Evolutionary conservation across 1,140 invertebrate genomes (phyloP).

Genomic region (Antheraea pernyi): DNA sequence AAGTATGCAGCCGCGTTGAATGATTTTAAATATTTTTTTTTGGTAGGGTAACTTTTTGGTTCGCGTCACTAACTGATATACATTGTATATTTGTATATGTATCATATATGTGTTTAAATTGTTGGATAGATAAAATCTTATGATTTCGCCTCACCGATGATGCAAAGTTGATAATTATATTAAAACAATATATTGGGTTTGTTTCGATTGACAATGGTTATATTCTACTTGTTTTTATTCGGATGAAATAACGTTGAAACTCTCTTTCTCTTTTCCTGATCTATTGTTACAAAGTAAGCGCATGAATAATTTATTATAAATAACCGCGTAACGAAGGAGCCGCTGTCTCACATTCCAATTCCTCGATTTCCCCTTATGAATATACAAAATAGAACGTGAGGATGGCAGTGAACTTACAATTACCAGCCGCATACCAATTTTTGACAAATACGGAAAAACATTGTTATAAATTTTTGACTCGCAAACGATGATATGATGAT

Average conservation of each 20-base stretch:
- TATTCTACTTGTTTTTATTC: background rate
- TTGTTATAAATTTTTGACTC: background rate
- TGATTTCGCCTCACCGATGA: too few relatives aligned
- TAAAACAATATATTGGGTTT: background rate
- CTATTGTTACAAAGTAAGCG: background rate
- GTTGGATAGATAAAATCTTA: too few relatives aligned
- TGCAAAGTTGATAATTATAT: too few relatives aligned
- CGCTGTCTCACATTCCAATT: background rate
- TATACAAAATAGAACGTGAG: background rate
- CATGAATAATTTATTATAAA: constrained; percentile 5
- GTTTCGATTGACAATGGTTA: background rate
- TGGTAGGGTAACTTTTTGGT: too few relatives aligned
- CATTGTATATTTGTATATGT: too few relatives aligned
- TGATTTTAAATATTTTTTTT: too few relatives aligned
- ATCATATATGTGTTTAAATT: too few relatives aligned
- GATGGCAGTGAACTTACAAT: background rate
- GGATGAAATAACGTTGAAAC: background rate
- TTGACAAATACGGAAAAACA: background rate
- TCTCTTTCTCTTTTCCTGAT: background rate
- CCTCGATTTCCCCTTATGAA: background rate
- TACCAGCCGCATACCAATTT: background rate
- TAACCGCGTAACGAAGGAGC: background rate
- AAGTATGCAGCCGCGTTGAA: too few relatives aligned
- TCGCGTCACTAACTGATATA: too few relatives aligned
- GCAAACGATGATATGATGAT: too few relatives aligned